Evolutionary conservation across 2,888 invertebrate genomes (phyloP).

Genomic region (Cynaeus angustus): DNA sequence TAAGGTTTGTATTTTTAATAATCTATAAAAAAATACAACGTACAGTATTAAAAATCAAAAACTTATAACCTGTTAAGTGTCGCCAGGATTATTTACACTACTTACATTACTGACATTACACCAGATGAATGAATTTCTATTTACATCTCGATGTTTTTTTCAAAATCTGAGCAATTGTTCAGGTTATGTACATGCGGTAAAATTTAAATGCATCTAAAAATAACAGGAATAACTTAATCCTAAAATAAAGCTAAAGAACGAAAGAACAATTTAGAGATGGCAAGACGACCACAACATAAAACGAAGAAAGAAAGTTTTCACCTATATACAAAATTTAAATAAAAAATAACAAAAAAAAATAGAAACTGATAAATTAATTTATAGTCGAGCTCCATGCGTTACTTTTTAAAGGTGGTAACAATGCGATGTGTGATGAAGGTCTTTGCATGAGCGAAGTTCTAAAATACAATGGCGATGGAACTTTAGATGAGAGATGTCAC

Average conservation of each 20-base stretch:
- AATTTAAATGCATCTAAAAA: slow-evolving; percentile 37
- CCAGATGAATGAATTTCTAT: slow-evolving; percentile 48
- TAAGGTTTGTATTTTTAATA: slow-evolving; percentile 21
- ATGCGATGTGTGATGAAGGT: slow-evolving; percentile 30
- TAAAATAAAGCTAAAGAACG: slow-evolving; percentile 41
- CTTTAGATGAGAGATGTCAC: slow-evolving; percentile 90
- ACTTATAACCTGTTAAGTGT: slow-evolving; percentile 54
- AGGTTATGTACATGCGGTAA: slow-evolving; percentile 62
- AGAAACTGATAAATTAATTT: slow-evolving; percentile 62
- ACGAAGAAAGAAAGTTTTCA: slow-evolving; percentile 36
- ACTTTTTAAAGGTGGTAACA: slow-evolving; percentile 45
- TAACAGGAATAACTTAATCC: slow-evolving; percentile 32
- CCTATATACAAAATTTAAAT: slow-evolving; percentile 64
- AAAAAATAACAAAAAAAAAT: slow-evolving; percentile 58
- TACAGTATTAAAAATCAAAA: slow-evolving; percentile 44
- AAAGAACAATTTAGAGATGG: slow-evolving; percentile 42
- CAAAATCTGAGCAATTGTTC: slow-evolving; percentile 64
- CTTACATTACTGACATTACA: slow-evolving; percentile 51
- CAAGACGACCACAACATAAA: slow-evolving; percentile 51
- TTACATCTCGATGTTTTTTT: slow-evolving; percentile 41
- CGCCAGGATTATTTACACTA: slow-evolving; percentile 55
- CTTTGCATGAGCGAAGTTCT: slow-evolving; percentile 42
- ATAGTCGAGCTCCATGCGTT: slow-evolving; percentile 42
- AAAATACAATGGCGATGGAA: slow-evolving; percentile 48
- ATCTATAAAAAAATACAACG: slow-evolving; percentile 49